These are phyloP conservation scores for Larimichthys crocea DNA, from an alignment of 2,113 vertebrate species.

Conservation along the genomic window DNA sequence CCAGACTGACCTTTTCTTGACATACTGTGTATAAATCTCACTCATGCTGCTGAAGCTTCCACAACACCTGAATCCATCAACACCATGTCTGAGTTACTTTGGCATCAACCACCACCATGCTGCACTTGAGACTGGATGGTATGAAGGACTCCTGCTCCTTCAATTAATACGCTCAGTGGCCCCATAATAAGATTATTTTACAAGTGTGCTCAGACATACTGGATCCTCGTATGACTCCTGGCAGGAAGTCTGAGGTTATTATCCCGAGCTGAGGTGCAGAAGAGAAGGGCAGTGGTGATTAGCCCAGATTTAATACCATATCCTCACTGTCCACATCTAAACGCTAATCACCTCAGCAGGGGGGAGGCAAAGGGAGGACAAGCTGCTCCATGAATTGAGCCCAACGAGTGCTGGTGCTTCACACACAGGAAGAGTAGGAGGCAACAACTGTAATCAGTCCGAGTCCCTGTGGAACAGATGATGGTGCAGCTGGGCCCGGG, in stretches of 20 bases:
- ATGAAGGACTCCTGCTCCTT: slow-evolving; percentile 39
- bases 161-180: slow-evolving; percentile 15
- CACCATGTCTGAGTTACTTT: not conserved
- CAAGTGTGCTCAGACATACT: slow-evolving; percentile 22
- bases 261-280: slow-evolving; percentile 21
- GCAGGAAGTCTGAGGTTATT: slow-evolving; percentile 39
- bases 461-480: slow-evolving; percentile 22
- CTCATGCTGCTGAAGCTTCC: not conserved
- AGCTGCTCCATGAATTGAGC: slow-evolving; percentile 26
- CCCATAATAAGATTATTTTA: slow-evolving; percentile 54
- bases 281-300: slow-evolving; percentile 34
- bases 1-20: not conserved
- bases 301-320: slow-evolving; percentile 36
- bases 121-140: slow-evolving; percentile 24
- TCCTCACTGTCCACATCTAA: slow-evolving; percentile 35
- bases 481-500: slow-evolving; percentile 41
- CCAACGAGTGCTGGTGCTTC: slow-evolving; percentile 11
- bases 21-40: not conserved
- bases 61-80: slow-evolving; percentile 6
- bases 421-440: slow-evolving; percentile 51
- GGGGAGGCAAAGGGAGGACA: slow-evolving; percentile 38
- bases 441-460: slow-evolving; percentile 52
- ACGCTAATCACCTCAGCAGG: slow-evolving; percentile 23
- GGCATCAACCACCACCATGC: not conserved
- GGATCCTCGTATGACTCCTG: slow-evolving; percentile 25